Percentiles rank a stretch among this genome's conserved stretches.
Evolutionary conservation across 2,888 invertebrate species (phyloP).

Genomic region (Abrostola tripartita): DNA sequence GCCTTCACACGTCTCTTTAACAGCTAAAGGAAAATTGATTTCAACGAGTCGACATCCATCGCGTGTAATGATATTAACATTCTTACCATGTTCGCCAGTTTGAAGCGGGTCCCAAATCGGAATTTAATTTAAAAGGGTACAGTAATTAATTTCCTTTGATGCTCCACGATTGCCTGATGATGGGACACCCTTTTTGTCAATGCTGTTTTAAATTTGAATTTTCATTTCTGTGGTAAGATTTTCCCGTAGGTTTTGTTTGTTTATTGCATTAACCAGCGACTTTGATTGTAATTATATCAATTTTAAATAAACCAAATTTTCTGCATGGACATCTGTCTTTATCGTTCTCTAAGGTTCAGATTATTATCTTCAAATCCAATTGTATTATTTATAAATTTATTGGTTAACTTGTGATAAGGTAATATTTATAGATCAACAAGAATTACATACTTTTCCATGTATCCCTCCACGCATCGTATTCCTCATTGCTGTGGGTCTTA

Average conservation of each 20-base stretch:
- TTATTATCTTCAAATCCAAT: too few relatives aligned
- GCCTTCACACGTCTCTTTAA: not conserved
- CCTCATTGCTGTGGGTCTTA: too few relatives aligned
- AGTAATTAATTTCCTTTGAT: constrained; percentile 48
- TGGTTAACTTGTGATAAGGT: too few relatives aligned
- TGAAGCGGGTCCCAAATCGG: constrained; percentile 16
- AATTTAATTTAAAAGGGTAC: constrained; percentile 23
- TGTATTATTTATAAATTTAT: too few relatives aligned
- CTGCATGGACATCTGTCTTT: not conserved
- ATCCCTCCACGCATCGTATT: too few relatives aligned
- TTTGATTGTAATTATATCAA: too few relatives aligned
- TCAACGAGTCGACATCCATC: not conserved
- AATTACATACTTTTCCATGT: too few relatives aligned
- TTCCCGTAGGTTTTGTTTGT: not conserved
- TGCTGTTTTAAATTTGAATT: not conserved
- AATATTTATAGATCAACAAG: too few relatives aligned
- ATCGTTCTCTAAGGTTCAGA: too few relatives aligned
- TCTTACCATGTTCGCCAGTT: constrained; percentile 13
- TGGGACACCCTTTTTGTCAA: not conserved
- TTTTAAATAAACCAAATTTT: too few relatives aligned
- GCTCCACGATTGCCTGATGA: constrained; percentile 2
- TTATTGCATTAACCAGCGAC: too few relatives aligned
- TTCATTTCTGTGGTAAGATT: not conserved
- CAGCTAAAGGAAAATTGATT: constrained; percentile 34
- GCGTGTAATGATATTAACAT: constrained; percentile 24